phyloP scores from a whole-genome alignment of 2,888 invertebrate genomes.

The Brachyptera putata region DNA sequence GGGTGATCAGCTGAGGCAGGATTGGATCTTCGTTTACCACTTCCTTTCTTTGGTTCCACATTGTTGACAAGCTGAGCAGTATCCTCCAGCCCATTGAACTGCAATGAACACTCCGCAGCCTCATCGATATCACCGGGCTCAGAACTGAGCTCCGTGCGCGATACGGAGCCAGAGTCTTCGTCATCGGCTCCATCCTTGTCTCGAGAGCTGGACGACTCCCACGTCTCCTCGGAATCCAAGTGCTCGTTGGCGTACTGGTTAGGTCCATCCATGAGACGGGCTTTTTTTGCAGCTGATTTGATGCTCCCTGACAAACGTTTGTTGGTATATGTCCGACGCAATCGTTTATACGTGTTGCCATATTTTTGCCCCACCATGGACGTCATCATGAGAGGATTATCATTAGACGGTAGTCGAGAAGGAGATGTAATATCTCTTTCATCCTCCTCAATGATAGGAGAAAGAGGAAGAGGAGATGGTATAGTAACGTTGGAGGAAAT shows the following conservation, averaged over 20 bases:
- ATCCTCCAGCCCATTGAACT: not conserved
- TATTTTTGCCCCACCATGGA: too few relatives aligned
- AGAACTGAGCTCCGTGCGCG: slow-evolving; percentile 17
- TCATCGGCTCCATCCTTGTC: slow-evolving; percentile 28
- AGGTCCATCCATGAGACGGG: slow-evolving; percentile 13
- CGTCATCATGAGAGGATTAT: too few relatives aligned
- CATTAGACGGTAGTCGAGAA: slow-evolving; percentile 40
- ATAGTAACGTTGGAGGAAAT: slow-evolving; percentile 42
- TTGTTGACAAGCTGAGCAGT: not conserved
- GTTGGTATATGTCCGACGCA: too few relatives aligned
- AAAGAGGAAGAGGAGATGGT: slow-evolving; percentile 41
- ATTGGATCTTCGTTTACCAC: not conserved
- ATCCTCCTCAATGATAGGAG: too few relatives aligned
- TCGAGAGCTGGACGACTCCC: slow-evolving; percentile 31
- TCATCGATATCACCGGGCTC: not conserved
- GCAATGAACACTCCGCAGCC: not conserved
- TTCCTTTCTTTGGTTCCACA: not conserved
- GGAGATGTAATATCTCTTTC: slow-evolving; percentile 41
- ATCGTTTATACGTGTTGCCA: too few relatives aligned
- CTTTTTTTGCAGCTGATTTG: not conserved
- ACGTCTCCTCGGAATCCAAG: slow-evolving; percentile 29
- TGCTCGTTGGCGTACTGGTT: slow-evolving; percentile 29
- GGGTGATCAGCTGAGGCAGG: not conserved
- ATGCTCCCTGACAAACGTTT: too few relatives aligned
- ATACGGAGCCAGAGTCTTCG: slow-evolving; percentile 25